Conservation (phyloP, 2,113 vertebrate species). For the Bos javanicus region DNA sequence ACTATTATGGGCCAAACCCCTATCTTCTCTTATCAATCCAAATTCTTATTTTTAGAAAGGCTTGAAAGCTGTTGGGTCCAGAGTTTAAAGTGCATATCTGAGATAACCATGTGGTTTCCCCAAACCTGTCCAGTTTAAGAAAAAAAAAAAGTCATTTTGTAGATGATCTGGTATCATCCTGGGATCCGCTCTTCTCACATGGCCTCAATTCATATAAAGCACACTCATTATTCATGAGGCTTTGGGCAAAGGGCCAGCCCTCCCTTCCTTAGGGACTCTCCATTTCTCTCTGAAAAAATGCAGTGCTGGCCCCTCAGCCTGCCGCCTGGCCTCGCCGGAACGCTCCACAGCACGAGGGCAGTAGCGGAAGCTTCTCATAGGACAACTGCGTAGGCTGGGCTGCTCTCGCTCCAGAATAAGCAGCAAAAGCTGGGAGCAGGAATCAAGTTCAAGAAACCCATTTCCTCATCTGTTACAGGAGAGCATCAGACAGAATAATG, state of each 20-base stretch:
- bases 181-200: not conserved
- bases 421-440: not conserved
- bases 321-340: not conserved
- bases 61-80: not conserved
- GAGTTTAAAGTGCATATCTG: not conserved
- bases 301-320: not conserved
- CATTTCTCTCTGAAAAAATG: constrained; percentile 34
- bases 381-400: not conserved
- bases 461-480: constrained; percentile 12
- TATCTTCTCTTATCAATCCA: constrained; percentile 16
- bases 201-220: not conserved
- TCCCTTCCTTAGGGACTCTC: not conserved
- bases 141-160: not conserved
- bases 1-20: not conserved
- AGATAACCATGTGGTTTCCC: not conserved
- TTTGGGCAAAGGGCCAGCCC: constrained; percentile 28
- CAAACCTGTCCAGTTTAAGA: not conserved
- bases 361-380: not conserved
- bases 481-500: not conserved
- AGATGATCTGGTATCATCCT: not conserved
- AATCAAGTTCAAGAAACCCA: not conserved
- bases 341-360: not conserved
- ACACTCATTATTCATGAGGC: not conserved
- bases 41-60: constrained; percentile 15
- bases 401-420: constrained; percentile 22